Conservation (phyloP, 2,797 vertebrate genomes). For the Zalophus californianus region DNA sequence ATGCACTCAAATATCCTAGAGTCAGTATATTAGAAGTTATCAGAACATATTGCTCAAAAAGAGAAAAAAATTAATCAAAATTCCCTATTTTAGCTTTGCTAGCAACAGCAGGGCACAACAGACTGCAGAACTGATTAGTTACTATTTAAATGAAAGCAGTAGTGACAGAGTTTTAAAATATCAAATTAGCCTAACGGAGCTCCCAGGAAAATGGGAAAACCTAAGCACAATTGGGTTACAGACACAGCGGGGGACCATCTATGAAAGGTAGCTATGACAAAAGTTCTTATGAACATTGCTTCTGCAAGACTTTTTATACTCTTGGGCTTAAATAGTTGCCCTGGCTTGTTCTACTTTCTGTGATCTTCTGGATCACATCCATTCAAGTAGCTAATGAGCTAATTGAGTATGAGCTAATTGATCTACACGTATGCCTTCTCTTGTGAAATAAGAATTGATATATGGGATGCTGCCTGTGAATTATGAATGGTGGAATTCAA, state of each 20-base stretch:
- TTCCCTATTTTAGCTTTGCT: constrained; percentile 68
- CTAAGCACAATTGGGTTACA: constrained; percentile 53
- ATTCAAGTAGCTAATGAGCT: no score
- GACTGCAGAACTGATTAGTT: constrained; percentile 78
- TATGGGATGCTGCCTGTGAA: background rate
- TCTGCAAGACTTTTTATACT: background rate
- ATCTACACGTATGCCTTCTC: background rate
- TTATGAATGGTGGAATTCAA: background rate
- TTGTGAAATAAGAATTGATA: background rate
- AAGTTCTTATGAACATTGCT: background rate
- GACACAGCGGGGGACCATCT: background rate
- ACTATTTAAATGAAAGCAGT: constrained; percentile 83
- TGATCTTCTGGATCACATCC: background rate
- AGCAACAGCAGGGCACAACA: constrained; percentile 67
- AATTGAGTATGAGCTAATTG: background rate
- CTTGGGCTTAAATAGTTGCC: background rate
- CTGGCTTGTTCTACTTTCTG: background rate
- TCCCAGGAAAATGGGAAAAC: constrained; percentile 74
- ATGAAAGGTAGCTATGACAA: background rate
- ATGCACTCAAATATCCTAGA: constrained; percentile 13
- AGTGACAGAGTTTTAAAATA: constrained; percentile 79
- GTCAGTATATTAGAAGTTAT: constrained; percentile 67
- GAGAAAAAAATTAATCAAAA: constrained; percentile 80
- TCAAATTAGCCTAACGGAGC: constrained; percentile 78
- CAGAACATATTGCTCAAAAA: constrained; percentile 70